phyloP scores from a whole-genome alignment of 35 echinoderm and acorn worm genomes.

The Ophiothrix spiculata region DNA sequence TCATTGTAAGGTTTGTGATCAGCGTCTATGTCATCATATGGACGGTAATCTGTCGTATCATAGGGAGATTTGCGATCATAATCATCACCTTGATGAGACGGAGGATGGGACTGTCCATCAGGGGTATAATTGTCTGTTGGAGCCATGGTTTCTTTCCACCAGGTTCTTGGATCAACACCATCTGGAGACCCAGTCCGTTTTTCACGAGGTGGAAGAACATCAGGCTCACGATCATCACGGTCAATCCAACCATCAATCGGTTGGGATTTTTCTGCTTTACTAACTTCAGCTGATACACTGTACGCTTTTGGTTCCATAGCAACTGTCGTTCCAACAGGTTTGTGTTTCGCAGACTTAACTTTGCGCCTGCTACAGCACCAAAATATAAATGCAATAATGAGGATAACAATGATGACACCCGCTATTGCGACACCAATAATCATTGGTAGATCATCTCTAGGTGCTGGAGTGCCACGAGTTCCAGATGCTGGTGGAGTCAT shows the following conservation, averaged over 20 bases:
- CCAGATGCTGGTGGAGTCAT: not conserved
- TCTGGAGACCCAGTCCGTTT: not conserved
- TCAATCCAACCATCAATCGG: not conserved
- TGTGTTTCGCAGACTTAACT: not conserved
- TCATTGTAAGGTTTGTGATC: not conserved
- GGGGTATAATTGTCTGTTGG: not conserved
- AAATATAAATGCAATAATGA: not conserved
- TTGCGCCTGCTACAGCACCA: not conserved
- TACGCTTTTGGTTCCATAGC: not conserved
- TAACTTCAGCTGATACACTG: conserved; percentile 5
- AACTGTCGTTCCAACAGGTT: not conserved
- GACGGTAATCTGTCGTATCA: not conserved
- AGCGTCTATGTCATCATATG: not conserved
- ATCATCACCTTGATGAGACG: not conserved
- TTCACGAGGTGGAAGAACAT: not conserved
- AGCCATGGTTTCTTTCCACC: not conserved
- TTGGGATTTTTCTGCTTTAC: not conserved
- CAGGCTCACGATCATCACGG: not conserved
- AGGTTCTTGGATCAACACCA: not conserved
- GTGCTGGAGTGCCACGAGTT: not conserved
- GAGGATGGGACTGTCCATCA: not conserved
- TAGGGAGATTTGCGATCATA: not conserved
- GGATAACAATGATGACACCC: not conserved
- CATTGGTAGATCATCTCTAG: not conserved
- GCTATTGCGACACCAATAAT: not conserved